Percentiles rank a stretch among this genome's conserved stretches.
phyloP scores from a whole-genome alignment of 1,140 invertebrate genomes.

The Megathymus violae region DNA sequence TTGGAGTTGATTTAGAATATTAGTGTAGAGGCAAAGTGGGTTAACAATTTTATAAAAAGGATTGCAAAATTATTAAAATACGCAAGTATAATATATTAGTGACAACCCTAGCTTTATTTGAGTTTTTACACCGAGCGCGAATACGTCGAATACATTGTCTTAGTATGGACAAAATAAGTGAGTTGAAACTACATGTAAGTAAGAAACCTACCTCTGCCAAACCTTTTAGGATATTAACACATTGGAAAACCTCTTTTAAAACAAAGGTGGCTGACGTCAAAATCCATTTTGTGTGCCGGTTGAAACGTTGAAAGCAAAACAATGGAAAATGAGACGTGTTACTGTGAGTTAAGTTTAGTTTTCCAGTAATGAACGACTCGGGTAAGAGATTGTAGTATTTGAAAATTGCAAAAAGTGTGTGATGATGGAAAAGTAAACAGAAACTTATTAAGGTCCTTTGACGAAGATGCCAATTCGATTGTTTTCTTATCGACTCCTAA shows the following conservation, averaged over 20 bases:
- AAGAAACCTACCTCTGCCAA: slow-evolving; percentile 55
- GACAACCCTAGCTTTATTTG: slow-evolving; percentile 48
- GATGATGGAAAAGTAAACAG: slow-evolving; percentile 71
- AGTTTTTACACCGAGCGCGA: slow-evolving; percentile 62
- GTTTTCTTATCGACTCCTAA: slow-evolving; percentile 49
- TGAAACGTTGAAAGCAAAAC: not conserved
- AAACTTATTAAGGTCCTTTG: slow-evolving; percentile 72
- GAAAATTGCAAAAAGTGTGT: slow-evolving; percentile 52
- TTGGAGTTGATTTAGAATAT: too few species aligned
- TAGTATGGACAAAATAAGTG: slow-evolving; percentile 78
- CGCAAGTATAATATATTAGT: too few species aligned
- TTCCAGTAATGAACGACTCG: slow-evolving; percentile 6
- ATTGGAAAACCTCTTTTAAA: slow-evolving; percentile 38
- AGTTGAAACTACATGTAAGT: slow-evolving; percentile 64
- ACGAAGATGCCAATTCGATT: slow-evolving; percentile 68
- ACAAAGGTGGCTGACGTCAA: slow-evolving; percentile 3
- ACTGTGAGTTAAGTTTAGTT: slow-evolving; percentile 9
- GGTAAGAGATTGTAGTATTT: slow-evolving; percentile 26
- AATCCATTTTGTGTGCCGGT: slow-evolving; percentile 7
- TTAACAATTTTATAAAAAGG: too few species aligned
- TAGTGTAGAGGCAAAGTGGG: too few species aligned
- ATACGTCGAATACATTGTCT: slow-evolving; percentile 75
- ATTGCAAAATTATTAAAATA: too few species aligned
- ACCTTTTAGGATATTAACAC: slow-evolving; percentile 21
- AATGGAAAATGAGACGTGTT: slow-evolving; percentile 19